Evolutionary conservation across 2,888 invertebrate species (phyloP), one percentile per base, ranked within the genome.

Genomic region (Penaeus monodon): DNA sequence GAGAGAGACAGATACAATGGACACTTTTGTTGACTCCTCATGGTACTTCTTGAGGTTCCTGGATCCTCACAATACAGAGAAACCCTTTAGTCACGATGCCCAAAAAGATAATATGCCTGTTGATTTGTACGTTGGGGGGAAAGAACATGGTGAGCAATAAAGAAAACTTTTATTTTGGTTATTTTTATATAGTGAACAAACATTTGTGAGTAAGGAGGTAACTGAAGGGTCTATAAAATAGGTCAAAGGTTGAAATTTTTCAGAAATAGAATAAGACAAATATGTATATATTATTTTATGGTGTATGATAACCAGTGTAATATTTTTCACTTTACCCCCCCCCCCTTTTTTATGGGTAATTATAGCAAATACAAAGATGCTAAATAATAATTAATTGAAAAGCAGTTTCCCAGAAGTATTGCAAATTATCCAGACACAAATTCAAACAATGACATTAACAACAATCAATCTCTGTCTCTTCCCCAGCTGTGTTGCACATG

Each of bases 21-120:
- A 99, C 92, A 99, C 99, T n/a, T 99, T 99, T 94, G 97, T 99
- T 38, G 99, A 99, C 92, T 99, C 99, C 79, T 97, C 98, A 0
- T 99, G 99, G 99, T 99, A 99, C 92, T 99, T 95, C 92, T 94
- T 99, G 91, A 94, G 99, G 73, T 99, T 95, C 93, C 93, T 98
- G 90, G 98, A 99, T 93, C 93, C 96, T 0, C 92, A 94, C 20
- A 98, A 99, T 93, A 90, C 93, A 0, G 91, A 93, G 2, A 93
- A 93, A 90, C 96, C 97, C 89, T 97, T 97, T 92, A 94, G 94
- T 91, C 93, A 93, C 86, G 93, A 95, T 7, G 92, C 93, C 90
- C 94, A 94, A 38, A 92, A 93, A 8, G 91, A 93, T 81, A 93
- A 93, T 88, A 95, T 96, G 93, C 99, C 99, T 17, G 98, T 99